A percentile compares a stretch with the other conserved stretches of the same genome.
phyloP scores from a whole-genome alignment of 2,113 vertebrate genomes.

The Prionailurus viverrinus region DNA sequence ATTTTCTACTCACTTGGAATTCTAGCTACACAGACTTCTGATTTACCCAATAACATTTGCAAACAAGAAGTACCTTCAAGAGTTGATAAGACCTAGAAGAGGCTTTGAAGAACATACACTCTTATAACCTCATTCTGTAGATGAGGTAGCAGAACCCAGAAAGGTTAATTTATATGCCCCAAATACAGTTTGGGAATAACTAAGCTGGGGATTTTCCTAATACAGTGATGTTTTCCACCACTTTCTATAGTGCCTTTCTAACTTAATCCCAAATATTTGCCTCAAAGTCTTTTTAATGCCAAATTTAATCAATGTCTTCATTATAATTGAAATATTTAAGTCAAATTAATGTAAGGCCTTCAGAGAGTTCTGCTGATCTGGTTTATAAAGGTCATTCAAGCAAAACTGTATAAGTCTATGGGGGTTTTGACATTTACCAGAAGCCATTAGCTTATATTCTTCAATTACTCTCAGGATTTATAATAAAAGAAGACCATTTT shows the following conservation, averaged over 20 bases:
- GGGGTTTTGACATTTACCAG: slow-evolving; percentile 68
- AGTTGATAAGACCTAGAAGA: slow-evolving; percentile 7
- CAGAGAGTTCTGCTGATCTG: slow-evolving; percentile 47
- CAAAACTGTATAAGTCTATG: slow-evolving; percentile 53
- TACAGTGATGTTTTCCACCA: not conserved
- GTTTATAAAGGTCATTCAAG: slow-evolving; percentile 66
- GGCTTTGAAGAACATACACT: not conserved
- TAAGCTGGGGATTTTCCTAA: not conserved
- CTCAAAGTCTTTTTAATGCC: slow-evolving; percentile 46
- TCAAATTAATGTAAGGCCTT: slow-evolving; percentile 62
- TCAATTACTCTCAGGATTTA: slow-evolving; percentile 57
- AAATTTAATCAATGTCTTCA: slow-evolving; percentile 57
- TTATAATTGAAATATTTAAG: slow-evolving; percentile 76
- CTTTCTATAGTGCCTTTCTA: slow-evolving; percentile 24
- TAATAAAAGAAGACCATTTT: slow-evolving; percentile 42
- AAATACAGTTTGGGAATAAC: not conserved
- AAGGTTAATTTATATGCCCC: not conserved
- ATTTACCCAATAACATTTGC: not conserved
- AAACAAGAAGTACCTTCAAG: not conserved
- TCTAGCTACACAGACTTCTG: slow-evolving; percentile 13
- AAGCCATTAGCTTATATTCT: slow-evolving; percentile 57
- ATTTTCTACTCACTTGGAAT: slow-evolving; percentile 33
- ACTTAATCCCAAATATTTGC: slow-evolving; percentile 13
- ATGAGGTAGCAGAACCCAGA: not conserved
- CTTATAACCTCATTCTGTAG: not conserved